Conservation (phyloP, 92 coral and sea anemone species). For the Montipora capitata region DNA sequence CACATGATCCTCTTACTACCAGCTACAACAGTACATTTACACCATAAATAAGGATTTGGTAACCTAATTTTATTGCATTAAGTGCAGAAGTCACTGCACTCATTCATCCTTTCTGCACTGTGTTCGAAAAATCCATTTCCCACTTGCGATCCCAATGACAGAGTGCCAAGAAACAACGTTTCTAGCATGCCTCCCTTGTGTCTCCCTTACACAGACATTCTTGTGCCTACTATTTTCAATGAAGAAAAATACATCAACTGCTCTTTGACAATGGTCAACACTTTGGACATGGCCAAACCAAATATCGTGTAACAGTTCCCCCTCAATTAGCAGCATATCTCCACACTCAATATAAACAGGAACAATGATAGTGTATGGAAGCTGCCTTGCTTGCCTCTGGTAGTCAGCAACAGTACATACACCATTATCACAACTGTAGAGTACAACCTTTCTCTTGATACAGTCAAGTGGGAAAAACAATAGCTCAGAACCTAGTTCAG, state of each 20-base stretch:
- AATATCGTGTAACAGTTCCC: slow-evolving; percentile 45
- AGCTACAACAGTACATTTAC: no score
- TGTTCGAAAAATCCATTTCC: slow-evolving; percentile 49
- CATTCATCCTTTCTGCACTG: slow-evolving; percentile 56
- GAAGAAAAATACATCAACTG: slow-evolving; percentile 69
- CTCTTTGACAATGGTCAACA: slow-evolving; percentile 43
- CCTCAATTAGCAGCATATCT: slow-evolving; percentile 64
- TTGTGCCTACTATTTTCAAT: slow-evolving; percentile 52
- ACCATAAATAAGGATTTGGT: slow-evolving; percentile 9
- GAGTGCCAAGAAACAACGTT: slow-evolving; percentile 78
- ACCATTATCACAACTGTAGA: slow-evolving; percentile 40
- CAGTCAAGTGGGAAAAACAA: slow-evolving; percentile 38
- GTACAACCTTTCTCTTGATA: slow-evolving; percentile 70
- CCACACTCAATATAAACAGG: slow-evolving; percentile 65
- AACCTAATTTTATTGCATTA: slow-evolving; percentile 41
- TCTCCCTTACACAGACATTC: slow-evolving; percentile 51
- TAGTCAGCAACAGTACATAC: slow-evolving; percentile 68
- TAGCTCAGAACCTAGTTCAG: slow-evolving; percentile 32
- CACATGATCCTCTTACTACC: no score
- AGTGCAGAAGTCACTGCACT: background rate
- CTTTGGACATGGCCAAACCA: slow-evolving; percentile 76
- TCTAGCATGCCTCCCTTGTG: slow-evolving; percentile 72
- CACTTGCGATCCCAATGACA: slow-evolving; percentile 68
- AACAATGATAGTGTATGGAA: slow-evolving; percentile 55
- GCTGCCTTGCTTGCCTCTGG: slow-evolving; percentile 60